phyloP scores from a whole-genome alignment of 2,888 invertebrate species.

The Lasioglossum oenotherae region DNA sequence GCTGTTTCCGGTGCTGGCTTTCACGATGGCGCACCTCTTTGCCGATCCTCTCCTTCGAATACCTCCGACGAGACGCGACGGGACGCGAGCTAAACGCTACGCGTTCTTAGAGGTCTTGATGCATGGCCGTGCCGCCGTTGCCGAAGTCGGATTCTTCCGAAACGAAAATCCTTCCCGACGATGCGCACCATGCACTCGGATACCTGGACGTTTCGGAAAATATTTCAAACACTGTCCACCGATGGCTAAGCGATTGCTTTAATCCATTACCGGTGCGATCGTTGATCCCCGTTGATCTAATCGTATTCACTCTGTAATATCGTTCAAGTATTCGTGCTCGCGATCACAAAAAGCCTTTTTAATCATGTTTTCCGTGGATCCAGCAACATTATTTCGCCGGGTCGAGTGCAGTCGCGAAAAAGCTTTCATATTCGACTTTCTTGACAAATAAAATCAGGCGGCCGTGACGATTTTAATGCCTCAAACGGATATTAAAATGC shows the following conservation, averaged over 20 bases:
- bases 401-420: neutral
- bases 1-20: constrained; percentile 48
- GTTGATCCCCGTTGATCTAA: neutral
- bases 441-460: neutral
- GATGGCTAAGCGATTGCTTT: neutral
- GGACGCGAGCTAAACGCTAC: constrained; percentile 21
- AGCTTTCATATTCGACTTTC: constrained; percentile 6
- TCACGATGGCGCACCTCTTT: constrained; percentile 26
- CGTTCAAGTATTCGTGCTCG: neutral
- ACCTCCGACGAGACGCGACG: constrained; percentile 1
- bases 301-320: neutral
- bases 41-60: constrained; percentile 20
- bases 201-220: neutral
- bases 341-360: neutral
- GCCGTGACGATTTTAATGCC: constrained; percentile 1
- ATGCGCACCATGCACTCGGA: neutral
- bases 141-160: neutral
- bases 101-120: neutral
- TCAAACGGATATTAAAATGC: constrained; percentile 35
- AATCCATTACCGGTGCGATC: neutral
- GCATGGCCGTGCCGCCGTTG: neutral
- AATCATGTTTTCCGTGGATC: neutral
- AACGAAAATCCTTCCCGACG: neutral
- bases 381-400: neutral
- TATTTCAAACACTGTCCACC: neutral